Evolutionary conservation across 2,888 invertebrate species (phyloP).

Genomic region (Parnassius mnemosyne): DNA sequence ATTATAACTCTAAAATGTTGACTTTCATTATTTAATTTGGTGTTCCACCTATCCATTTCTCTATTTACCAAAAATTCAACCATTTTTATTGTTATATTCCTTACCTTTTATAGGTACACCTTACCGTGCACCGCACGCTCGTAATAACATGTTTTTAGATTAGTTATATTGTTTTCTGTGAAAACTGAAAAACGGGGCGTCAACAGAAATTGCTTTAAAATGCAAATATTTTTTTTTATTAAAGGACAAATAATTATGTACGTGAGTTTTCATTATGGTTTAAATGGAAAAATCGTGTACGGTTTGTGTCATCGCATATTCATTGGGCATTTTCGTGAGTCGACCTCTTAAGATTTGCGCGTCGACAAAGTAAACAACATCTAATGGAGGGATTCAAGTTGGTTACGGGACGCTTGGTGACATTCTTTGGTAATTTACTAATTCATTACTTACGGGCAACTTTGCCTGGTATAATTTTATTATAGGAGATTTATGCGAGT

Average conservation of each 20-base stretch:
- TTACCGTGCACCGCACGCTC: too few species aligned
- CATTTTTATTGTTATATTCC: too few species aligned
- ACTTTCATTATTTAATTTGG: too few species aligned
- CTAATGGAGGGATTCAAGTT: slow-evolving; percentile 74
- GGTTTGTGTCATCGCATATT: slow-evolving; percentile 80
- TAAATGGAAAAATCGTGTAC: slow-evolving; percentile 80
- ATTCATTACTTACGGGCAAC: slow-evolving; percentile 45
- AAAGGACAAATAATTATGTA: slow-evolving; percentile 67
- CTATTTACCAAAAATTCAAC: too few species aligned
- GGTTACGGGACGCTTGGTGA: slow-evolving; percentile 68
- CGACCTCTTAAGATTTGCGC: slow-evolving; percentile 77
- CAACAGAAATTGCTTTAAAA: slow-evolving; percentile 26
- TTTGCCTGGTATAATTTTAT: slow-evolving; percentile 10
- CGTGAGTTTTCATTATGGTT: slow-evolving; percentile 74
- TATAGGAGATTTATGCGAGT: slow-evolving; percentile 4
- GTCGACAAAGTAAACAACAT: slow-evolving; percentile 73
- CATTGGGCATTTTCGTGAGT: slow-evolving; percentile 78
- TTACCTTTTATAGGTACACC: too few species aligned
- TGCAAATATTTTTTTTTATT: slow-evolving; percentile 55
- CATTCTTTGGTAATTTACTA: slow-evolving; percentile 53
- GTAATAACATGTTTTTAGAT: too few species aligned
- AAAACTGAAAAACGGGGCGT: background rate
- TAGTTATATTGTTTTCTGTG: too few species aligned
- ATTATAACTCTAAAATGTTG: too few species aligned
- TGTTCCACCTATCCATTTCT: too few species aligned